Percentiles rank a stretch among this genome's conserved stretches.
Evolutionary conservation across 2,113 vertebrate genomes (phyloP).

Genomic region (Setophaga coronata): DNA sequence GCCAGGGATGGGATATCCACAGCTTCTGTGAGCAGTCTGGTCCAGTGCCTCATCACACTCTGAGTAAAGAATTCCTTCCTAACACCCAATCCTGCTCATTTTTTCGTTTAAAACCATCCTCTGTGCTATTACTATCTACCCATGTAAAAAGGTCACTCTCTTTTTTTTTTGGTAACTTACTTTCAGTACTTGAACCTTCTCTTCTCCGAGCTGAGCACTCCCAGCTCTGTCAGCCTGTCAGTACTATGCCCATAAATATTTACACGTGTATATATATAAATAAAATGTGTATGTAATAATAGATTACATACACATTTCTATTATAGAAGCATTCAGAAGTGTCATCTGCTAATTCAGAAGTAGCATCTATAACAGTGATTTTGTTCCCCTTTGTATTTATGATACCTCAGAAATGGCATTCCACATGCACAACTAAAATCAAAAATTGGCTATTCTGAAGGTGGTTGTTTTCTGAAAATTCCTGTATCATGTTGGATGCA

Average conservation of each 20-base stretch:
- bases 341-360: not conserved
- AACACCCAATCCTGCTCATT: not conserved
- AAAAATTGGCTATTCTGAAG: not conserved
- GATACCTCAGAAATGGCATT: not conserved
- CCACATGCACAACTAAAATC: not conserved
- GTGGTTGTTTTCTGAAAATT: not conserved
- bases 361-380: not conserved
- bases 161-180: not conserved
- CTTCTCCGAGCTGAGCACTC: not conserved
- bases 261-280: not conserved
- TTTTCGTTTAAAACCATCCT: not conserved
- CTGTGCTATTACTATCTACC: not conserved
- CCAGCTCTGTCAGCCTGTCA: not conserved
- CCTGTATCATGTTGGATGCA: fast-evolving
- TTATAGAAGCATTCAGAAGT: not conserved
- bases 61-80: not conserved
- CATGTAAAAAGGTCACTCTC: not conserved
- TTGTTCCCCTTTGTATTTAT: not conserved
- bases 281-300: too few relatives aligned
- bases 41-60: not conserved
- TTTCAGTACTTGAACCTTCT: not conserved
- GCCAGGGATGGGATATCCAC: not conserved
- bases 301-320: fast-evolving
- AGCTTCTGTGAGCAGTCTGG: not conserved
- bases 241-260: not conserved